Evolutionary conservation across 2,888 invertebrate genomes (phyloP).

Genomic region (Apodemia duryi): DNA sequence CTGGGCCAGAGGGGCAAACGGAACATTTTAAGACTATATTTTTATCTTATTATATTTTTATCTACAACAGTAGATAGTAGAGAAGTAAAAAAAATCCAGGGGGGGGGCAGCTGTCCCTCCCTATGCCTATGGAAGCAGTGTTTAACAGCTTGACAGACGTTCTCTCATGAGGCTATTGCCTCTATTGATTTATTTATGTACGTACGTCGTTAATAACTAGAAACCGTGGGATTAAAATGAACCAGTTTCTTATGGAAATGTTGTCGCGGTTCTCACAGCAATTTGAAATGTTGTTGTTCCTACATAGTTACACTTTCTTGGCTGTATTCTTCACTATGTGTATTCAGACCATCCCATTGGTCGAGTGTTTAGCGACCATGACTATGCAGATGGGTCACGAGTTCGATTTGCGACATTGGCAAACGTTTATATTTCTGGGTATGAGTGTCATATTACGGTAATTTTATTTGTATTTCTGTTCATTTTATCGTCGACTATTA

Average conservation of each 20-base stretch:
- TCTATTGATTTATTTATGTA: conserved; percentile 10
- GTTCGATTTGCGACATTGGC: not conserved
- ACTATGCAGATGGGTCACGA: not conserved
- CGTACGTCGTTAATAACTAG: conserved; percentile 7
- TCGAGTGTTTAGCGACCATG: not conserved
- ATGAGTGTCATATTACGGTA: no score
- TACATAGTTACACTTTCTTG: conserved; percentile 5
- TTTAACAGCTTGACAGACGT: not conserved
- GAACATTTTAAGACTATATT: no score
- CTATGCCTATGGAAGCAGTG: not conserved
- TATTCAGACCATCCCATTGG: not conserved
- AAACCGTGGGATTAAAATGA: conserved; percentile 8
- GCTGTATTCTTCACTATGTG: not conserved
- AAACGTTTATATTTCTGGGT: no score
- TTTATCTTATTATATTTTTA: no score
- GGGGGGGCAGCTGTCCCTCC: no score
- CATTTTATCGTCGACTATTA: no score
- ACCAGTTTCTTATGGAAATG: conserved; percentile 12
- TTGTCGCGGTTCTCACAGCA: not conserved
- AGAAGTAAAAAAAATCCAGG: no score
- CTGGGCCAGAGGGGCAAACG: no score
- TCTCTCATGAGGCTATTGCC: not conserved
- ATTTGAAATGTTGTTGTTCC: conserved; percentile 8
- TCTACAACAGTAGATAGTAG: no score
- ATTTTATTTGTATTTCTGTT: no score